phyloP scores from a whole-genome alignment of 2,888 invertebrate genomes.

The Corythucha ciliata region DNA sequence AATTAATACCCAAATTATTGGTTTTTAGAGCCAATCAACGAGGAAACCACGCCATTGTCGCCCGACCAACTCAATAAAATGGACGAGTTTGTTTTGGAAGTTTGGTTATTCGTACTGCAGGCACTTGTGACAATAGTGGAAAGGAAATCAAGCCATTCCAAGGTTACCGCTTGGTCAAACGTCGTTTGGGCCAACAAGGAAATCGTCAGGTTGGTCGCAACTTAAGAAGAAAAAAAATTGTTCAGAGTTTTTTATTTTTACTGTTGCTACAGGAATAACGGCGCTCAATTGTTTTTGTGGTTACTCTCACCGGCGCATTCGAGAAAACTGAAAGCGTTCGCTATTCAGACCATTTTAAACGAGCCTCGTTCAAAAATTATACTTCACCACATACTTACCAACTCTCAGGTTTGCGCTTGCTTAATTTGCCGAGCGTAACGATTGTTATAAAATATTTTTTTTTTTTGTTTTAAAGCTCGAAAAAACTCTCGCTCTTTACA shows the following conservation, averaged over 20 bases:
- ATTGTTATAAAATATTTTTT: constrained; percentile 3
- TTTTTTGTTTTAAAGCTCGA: constrained; percentile 39
- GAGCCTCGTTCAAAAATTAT: constrained; percentile 44
- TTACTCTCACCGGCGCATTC: constrained; percentile 44
- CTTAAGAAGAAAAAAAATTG: background rate
- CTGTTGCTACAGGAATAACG: constrained; percentile 41
- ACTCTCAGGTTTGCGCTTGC: constrained; percentile 40
- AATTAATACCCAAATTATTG: background rate
- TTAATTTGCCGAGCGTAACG: background rate
- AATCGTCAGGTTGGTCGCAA: constrained; percentile 31
- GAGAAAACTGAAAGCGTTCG: constrained; percentile 43
- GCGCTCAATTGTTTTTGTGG: constrained; percentile 45
- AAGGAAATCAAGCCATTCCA: constrained; percentile 29
- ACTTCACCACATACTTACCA: constrained; percentile 42
- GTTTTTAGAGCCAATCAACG: constrained; percentile 24
- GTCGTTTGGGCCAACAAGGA: constrained; percentile 36
- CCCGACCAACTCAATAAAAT: constrained; percentile 21
- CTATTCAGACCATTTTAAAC: constrained; percentile 43
- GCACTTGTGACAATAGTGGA: constrained; percentile 26
- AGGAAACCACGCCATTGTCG: constrained; percentile 13
- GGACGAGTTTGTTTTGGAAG: constrained; percentile 27
- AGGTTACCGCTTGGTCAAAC: constrained; percentile 35
- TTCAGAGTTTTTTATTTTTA: constrained; percentile 9
- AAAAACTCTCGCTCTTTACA: constrained; percentile 44
- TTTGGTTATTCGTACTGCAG: constrained; percentile 25